phyloP scores from a whole-genome alignment of 2,113 vertebrate genomes.

The Bos indicus region DNA sequence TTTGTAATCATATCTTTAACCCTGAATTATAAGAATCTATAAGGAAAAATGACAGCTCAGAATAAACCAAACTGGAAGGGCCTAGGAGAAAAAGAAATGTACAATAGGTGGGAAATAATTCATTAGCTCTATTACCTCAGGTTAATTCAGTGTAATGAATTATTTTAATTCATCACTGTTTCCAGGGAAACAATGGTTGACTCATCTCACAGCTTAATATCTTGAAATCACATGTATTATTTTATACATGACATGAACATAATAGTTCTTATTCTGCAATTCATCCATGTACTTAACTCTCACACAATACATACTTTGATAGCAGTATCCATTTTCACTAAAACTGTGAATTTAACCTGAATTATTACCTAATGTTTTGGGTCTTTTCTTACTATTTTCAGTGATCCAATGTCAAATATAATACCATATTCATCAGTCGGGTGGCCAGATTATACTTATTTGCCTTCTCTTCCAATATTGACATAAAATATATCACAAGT shows the following conservation, averaged over 20 bases:
- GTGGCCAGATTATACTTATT: not conserved
- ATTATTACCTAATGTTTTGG: not conserved
- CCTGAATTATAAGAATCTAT: not conserved
- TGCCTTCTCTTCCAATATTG: not conserved
- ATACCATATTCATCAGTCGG: not conserved
- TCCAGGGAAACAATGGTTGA: slow-evolving; percentile 50
- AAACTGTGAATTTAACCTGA: not conserved
- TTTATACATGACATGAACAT: not conserved
- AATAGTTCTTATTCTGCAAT: not conserved
- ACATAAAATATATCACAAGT: not conserved
- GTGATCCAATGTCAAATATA: not conserved
- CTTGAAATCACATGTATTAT: not conserved
- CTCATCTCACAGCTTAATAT: not conserved
- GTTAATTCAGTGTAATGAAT: slow-evolving; percentile 22
- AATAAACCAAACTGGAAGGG: not conserved
- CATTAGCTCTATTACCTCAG: slow-evolving; percentile 15
- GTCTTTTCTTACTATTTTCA: slow-evolving; percentile 7
- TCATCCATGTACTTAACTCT: not conserved
- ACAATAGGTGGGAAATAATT: not conserved
- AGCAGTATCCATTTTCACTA: not conserved
- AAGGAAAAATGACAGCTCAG: not conserved
- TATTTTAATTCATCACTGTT: slow-evolving; percentile 41
- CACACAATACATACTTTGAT: not conserved
- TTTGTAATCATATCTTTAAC: slow-evolving; percentile 24
- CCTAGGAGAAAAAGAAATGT: not conserved